Evolutionary conservation across 2,113 vertebrate genomes (phyloP).

Genomic region (Candoia aspera): DNA sequence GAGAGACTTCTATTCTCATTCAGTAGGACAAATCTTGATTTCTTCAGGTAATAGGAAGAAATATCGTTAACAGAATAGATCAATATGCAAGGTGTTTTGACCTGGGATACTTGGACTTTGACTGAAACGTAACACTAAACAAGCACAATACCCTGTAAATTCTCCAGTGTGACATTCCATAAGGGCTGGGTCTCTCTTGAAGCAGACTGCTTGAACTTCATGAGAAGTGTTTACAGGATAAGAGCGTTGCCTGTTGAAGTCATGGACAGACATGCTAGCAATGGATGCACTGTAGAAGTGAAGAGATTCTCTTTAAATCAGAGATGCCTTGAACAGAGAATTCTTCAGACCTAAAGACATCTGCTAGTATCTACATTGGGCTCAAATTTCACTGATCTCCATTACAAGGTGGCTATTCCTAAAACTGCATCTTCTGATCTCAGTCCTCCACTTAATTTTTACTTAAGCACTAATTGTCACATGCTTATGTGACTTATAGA

Average conservation of each 20-base stretch:
- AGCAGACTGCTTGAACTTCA: neutral
- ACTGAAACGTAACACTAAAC: neutral
- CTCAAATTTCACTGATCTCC: neutral
- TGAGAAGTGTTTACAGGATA: neutral
- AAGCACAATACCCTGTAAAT: neutral
- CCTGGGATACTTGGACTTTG: neutral
- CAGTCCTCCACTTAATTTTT: neutral
- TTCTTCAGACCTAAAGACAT: neutral
- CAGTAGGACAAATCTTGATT: neutral
- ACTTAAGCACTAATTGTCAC: neutral
- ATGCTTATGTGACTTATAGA: too few relatives aligned
- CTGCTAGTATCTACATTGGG: too few relatives aligned
- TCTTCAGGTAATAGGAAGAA: neutral
- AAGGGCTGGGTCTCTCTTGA: neutral
- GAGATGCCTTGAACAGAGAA: neutral
- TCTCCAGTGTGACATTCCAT: neutral
- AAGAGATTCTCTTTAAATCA: neutral
- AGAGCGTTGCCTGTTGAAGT: neutral
- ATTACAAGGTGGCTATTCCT: neutral
- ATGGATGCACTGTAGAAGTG: neutral
- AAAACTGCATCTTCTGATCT: neutral
- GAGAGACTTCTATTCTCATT: neutral
- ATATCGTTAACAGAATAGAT: neutral
- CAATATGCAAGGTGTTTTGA: neutral
- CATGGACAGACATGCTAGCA: neutral